phyloP scores from a whole-genome alignment of 2,888 invertebrate genomes.

The Agriopis marginaria region DNA sequence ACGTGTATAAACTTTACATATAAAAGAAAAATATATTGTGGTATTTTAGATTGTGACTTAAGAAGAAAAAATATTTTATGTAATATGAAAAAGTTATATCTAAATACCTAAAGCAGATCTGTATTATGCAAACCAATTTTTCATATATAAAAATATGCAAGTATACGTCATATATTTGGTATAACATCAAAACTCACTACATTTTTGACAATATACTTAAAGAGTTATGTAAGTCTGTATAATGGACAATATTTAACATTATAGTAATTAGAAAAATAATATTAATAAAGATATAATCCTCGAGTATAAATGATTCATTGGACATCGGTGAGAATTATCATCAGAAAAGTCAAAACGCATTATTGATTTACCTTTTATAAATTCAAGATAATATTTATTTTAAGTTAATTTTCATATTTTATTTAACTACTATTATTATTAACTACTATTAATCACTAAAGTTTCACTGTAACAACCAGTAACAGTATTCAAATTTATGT shows the following conservation, averaged over 20 bases:
- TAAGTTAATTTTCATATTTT: not conserved
- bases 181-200: not conserved
- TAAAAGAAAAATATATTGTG: too few species aligned
- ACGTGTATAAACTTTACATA: too few species aligned
- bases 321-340: constrained; percentile 86
- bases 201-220: constrained; percentile 8
- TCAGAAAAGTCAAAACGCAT: constrained; percentile 41
- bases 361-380: not conserved
- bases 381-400: not conserved
- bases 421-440: too few species aligned
- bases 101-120: too few species aligned
- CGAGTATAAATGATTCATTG: constrained; percentile 52
- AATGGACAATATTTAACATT: constrained; percentile 21
- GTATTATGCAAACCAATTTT: too few species aligned
- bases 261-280: not conserved
- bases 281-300: not conserved
- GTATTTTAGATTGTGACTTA: too few species aligned
- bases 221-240: constrained; percentile 9
- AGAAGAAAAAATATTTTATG: too few species aligned
- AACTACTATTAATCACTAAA: too few species aligned
- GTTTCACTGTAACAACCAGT: too few species aligned
- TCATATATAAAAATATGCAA: not conserved
- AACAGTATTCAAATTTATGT: too few species aligned
- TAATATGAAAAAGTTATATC: too few species aligned
- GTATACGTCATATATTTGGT: not conserved